Conservation (phyloP, 2,888 invertebrate species). For the Cosmia pyralina region DNA sequence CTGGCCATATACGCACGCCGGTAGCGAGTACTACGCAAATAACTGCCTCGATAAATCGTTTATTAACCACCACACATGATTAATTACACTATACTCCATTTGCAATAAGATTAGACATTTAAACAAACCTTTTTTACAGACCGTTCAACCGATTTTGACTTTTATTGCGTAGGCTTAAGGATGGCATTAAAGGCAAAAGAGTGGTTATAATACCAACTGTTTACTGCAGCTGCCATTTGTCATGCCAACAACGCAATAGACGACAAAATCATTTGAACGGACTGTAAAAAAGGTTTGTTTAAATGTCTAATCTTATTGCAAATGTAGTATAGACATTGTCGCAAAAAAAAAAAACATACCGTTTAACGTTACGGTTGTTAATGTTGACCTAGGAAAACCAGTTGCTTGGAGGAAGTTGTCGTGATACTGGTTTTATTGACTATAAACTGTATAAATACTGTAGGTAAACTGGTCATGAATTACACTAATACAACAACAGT, state of each 20-base stretch:
- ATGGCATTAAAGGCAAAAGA: too few species aligned
- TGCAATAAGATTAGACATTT: too few species aligned
- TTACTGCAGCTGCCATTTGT: too few species aligned
- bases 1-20: not conserved
- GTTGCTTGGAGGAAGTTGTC: conserved; percentile 35
- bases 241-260: too few species aligned
- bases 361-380: not conserved
- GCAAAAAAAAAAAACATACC: conserved; percentile 1
- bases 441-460: conserved; percentile 3
- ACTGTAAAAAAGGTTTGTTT: too few species aligned
- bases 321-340: too few species aligned
- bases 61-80: not conserved
- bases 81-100: not conserved
- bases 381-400: conserved; percentile 33
- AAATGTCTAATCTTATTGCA: too few species aligned
- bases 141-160: too few species aligned
- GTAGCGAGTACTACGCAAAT: not conserved
- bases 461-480: conserved; percentile 21
- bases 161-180: too few species aligned
- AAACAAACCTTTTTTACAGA: too few species aligned
- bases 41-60: not conserved
- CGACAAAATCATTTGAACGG: too few species aligned
- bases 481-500: not conserved
- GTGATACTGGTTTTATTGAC: conserved; percentile 29
- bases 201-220: too few species aligned